Evolutionary conservation across 2,797 vertebrate species (phyloP).

Genomic region (Enteromius argenteus): DNA sequence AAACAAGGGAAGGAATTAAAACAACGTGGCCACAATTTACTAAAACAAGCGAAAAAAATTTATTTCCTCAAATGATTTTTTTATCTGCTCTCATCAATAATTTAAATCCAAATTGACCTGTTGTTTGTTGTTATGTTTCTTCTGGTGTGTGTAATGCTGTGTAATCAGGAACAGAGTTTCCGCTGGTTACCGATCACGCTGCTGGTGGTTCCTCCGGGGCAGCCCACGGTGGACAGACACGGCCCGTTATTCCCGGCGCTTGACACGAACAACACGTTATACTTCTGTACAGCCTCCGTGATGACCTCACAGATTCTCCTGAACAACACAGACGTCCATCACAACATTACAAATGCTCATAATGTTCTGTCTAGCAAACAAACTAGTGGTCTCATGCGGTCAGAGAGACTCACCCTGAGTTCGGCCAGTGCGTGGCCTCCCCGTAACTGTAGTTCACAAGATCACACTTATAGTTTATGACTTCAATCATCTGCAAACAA

Average conservation of each 20-base stretch:
- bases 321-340: conserved; percentile 5
- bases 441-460: conserved; percentile 99
- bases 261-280: conserved; percentile 96
- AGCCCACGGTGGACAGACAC: conserved; percentile 96
- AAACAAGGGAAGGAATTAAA: no score
- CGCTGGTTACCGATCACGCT: conserved; percentile 88
- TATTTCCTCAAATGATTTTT: no score
- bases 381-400: neutral
- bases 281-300: conserved; percentile 96
- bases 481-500: conserved; percentile 92
- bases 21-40: no score
- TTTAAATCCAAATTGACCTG: no score
- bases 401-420: conserved; percentile 87
- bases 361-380: neutral
- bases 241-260: conserved; percentile 98
- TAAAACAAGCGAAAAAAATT: no score
- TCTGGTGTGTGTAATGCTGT: no score
- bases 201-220: conserved; percentile 94
- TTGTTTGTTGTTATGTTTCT: neutral
- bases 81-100: neutral
- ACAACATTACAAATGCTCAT: neutral
- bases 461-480: conserved; percentile 98
- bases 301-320: conserved; percentile 99
- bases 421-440: conserved; percentile 98
- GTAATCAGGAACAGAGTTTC: no score